These are phyloP conservation scores for Sander vitreus DNA, from an alignment of 2,113 vertebrate genomes.

Conservation along the genomic window DNA sequence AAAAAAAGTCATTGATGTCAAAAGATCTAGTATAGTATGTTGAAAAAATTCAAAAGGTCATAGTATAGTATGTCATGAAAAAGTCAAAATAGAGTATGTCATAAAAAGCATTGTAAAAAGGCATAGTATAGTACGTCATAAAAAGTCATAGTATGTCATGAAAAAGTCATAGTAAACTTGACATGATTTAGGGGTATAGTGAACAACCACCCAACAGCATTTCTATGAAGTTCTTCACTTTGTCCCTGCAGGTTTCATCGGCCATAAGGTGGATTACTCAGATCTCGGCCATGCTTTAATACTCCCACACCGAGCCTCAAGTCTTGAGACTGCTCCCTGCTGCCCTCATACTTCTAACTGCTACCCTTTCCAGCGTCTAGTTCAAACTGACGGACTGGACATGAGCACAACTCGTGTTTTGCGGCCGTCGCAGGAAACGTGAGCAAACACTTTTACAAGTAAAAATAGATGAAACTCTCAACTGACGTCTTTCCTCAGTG, in stretches of 20 bases:
- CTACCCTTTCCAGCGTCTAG: not conserved
- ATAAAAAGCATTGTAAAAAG: too few relatives aligned
- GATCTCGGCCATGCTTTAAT: slow-evolving; percentile 72
- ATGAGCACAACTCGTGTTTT: not conserved
- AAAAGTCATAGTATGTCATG: too few relatives aligned
- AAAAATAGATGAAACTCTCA: slow-evolving; percentile 10
- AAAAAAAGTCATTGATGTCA: too few relatives aligned
- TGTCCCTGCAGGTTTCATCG: slow-evolving; percentile 92
- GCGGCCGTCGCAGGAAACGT: slow-evolving; percentile 12
- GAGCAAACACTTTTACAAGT: slow-evolving; percentile 7
- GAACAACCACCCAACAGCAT: not conserved
- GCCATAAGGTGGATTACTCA: slow-evolving; percentile 85
- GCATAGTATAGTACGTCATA: too few relatives aligned
- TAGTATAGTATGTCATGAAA: too few relatives aligned
- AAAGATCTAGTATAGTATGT: too few relatives aligned
- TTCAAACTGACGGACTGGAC: slow-evolving; percentile 18
- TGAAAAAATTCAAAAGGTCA: too few relatives aligned
- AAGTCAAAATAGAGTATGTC: too few relatives aligned
- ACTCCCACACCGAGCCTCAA: slow-evolving; percentile 82
- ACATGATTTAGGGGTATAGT: not conserved
- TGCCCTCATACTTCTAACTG: slow-evolving; percentile 70
- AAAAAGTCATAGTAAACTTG: too few relatives aligned
- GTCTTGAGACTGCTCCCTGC: slow-evolving; percentile 87
- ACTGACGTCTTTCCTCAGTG: slow-evolving; percentile 40
- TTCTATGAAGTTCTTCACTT: not conserved